phyloP scores from a whole-genome alignment of 2,797 vertebrate genomes.

The Echeneis naucrates region DNA sequence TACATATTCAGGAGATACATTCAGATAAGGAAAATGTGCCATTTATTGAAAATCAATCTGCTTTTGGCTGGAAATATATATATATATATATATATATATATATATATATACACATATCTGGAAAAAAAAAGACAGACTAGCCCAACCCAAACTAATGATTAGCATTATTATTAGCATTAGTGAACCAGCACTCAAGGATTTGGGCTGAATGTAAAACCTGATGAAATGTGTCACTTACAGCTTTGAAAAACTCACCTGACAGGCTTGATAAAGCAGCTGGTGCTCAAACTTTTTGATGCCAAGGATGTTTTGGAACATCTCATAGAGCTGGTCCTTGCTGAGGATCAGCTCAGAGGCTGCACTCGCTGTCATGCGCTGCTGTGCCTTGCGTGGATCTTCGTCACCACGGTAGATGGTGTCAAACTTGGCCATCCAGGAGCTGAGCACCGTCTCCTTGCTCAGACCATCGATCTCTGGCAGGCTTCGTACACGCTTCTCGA shows the following conservation, averaged over 20 bases:
- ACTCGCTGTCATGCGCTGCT: conserved; percentile 98
- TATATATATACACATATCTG: not conserved
- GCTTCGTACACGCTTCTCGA: conserved; percentile 98
- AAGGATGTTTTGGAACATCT: conserved; percentile 99
- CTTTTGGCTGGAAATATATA: not conserved
- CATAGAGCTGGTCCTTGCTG: conserved; percentile 99
- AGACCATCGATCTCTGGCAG: conserved; percentile 98
- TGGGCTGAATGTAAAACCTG: not conserved
- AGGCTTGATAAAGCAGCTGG: conserved; percentile 98
- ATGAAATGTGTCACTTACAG: not conserved
- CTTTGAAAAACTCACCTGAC: conserved; percentile 89
- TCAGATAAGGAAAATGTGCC: not conserved
- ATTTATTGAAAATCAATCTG: not conserved
- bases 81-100: too few species aligned
- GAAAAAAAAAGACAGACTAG: not conserved
- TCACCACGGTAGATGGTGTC: conserved; percentile 99
- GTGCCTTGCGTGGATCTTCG: conserved; percentile 97
- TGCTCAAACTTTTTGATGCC: conserved; percentile 99
- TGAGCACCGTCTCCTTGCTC: conserved; percentile 99
- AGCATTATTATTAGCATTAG: not conserved
- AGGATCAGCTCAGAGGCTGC: conserved; percentile 98
- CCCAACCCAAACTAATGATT: not conserved
- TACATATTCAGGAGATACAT: conserved; percentile 23
- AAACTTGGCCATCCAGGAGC: conserved; percentile 99
- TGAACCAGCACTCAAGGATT: not conserved